Evolutionary conservation across 2,888 invertebrate species (phyloP), one percentile per base, ranked within the genome.

Genomic region (Idaea biselata): DNA sequence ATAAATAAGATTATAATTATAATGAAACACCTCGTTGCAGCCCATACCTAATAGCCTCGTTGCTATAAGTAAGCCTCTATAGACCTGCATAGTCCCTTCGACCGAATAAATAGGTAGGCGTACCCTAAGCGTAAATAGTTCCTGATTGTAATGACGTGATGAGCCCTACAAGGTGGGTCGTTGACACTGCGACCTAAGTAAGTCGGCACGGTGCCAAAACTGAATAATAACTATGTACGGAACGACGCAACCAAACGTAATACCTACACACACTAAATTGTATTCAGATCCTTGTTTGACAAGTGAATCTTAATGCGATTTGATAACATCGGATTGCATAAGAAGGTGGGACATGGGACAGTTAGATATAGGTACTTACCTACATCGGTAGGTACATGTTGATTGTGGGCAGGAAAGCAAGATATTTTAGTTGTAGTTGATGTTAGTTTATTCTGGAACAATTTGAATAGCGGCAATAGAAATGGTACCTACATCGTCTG

Each of bases 211-310:
- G 82, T 83, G 88, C 88, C 88, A 88, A 88, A 88, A 83, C 83
- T 80, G 83, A 86, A 85, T 85, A 88, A 88, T 87, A 85, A 85
- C 87, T 84, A 84, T 82, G 81, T 84, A 82, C 75, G 79, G 81
- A 79, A 76, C 83, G 76, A 77, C 74, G 73, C 75, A 74, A 61
- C n/a, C 77, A 76, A 77, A 72, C 77, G 77, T 76, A 72, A 74
- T 68, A n/a, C n/a, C n/a, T n/a, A 69, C 72, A 67, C 71, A 74
- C 72, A 73, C 76, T 44, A 44, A 78, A 78, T 77, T 79, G 76
- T 80, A 82, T 80, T 82, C 79, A 82, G 84, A 84, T 86, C 84
- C 84, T 87, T 79, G 85, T 85, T 77, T 79, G 78, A 76, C 75
- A 72, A 63, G 74, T 68, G 83, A 84, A 87, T 87, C 78, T 70